Percentiles rank a stretch among this genome's conserved stretches.
phyloP scores from a whole-genome alignment of 2,888 invertebrate genomes.

The Lumbricus terrestris region DNA sequence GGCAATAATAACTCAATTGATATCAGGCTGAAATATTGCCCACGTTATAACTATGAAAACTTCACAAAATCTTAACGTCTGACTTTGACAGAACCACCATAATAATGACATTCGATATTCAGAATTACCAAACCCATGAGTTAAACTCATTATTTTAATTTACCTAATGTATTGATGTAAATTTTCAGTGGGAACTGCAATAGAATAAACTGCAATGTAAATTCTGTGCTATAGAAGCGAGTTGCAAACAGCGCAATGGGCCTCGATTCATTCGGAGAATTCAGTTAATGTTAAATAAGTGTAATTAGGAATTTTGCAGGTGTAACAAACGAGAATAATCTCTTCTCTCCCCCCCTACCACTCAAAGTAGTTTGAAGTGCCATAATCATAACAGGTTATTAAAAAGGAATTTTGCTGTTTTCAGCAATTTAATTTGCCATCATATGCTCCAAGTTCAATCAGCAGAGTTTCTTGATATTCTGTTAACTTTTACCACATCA shows the following conservation, averaged over 20 bases:
- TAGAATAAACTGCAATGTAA: not conserved
- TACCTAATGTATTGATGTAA: not conserved
- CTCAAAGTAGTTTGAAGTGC: not conserved
- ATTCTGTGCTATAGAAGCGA: not conserved
- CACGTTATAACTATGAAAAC: not conserved
- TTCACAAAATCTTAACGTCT: not conserved
- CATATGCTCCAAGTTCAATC: not conserved
- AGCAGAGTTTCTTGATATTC: not conserved
- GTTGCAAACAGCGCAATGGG: not conserved
- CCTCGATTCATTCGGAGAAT: not conserved
- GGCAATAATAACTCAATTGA: too few relatives aligned
- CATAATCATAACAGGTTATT: not conserved
- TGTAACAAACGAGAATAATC: not conserved
- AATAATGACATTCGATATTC: not conserved
- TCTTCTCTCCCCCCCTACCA: too few relatives aligned
- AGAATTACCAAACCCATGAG: not conserved
- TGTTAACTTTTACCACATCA: not conserved
- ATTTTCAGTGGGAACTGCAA: not conserved
- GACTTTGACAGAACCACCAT: not conserved
- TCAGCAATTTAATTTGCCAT: not conserved
- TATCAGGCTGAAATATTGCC: too few relatives aligned
- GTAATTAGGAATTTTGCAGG: not conserved
- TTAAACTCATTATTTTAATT: not conserved
- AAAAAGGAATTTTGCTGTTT: not conserved
- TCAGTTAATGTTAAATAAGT: not conserved